phyloP scores from a whole-genome alignment of 2,113 vertebrate genomes.

The Vombatus ursinus region DNA sequence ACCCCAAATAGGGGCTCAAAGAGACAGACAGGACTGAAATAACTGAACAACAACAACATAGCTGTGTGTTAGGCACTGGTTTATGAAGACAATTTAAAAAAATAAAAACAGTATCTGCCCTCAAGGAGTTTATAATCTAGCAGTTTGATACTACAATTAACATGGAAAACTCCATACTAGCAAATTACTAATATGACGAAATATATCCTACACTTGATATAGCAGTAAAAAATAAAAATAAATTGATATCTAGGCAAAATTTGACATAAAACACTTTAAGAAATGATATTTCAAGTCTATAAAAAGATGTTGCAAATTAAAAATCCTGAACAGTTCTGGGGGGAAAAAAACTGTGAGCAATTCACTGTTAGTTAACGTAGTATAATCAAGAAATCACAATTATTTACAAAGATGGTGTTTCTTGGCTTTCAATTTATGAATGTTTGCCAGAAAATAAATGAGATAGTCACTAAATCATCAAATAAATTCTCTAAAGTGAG shows the following conservation, averaged over 20 bases:
- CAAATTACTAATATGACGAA: background rate
- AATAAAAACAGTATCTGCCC: too few species aligned
- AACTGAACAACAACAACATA: background rate
- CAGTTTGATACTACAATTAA: constrained; percentile 9
- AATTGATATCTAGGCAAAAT: constrained; percentile 63
- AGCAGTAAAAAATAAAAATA: constrained; percentile 52
- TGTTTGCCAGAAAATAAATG: constrained; percentile 73
- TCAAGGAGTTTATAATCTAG: background rate
- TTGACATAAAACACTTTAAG: constrained; percentile 46
- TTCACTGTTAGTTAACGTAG: constrained; percentile 47
- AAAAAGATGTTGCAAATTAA: constrained; percentile 43
- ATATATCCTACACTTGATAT: background rate
- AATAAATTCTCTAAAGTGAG: constrained; percentile 23
- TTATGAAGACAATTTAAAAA: background rate
- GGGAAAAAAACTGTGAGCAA: constrained; percentile 30
- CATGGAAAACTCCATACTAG: background rate
- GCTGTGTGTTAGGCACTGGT: background rate
- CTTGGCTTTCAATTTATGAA: constrained; percentile 70
- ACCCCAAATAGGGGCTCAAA: background rate
- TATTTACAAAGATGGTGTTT: constrained; percentile 77
- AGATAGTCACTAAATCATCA: constrained; percentile 61
- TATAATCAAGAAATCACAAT: constrained; percentile 66
- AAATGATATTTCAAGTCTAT: constrained; percentile 9
- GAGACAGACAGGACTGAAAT: background rate
- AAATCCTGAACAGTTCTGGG: constrained; percentile 4